Base-by-base conservation (phyloP, 2,113 vertebrate genomes). In the Brachirus orientalis region DNA sequence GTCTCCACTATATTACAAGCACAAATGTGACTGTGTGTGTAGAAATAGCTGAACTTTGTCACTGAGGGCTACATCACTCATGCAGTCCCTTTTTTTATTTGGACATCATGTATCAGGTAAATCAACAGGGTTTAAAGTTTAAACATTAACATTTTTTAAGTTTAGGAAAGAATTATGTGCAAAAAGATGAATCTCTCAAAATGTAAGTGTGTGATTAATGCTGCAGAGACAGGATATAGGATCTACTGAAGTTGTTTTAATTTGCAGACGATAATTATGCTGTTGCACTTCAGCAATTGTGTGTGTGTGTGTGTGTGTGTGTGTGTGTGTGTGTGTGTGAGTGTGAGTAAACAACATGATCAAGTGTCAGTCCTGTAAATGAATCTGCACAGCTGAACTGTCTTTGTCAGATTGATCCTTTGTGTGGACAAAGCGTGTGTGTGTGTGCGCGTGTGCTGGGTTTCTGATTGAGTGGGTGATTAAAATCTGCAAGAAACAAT, bases 311-410 rank as follows among this genome's bases (percentile, higher is more conserved):
- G 44, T 64, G 5, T 6, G 6, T 22, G 46, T 64, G 18, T 57
- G 38, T 43, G 40, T 52, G 58, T 33, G 11, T 17, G 7, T 3
- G 48, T 11, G 47, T 33, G 57, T 11, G 37, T 10, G 48, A 22
- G 46, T 10, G 10, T 57, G 58, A 20, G 37, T 56, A 17, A 44
- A 63, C 44, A 70, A 69, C 62, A 64, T 11, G 84, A 89, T 91
- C 81, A 76, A 66, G 79, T 90, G 76, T 91, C 86, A 3, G 6
- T 38, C 19, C 22, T 72, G 85, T 90, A 91, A 93, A 85, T 69
- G 13, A 83, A 86, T 86, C 86, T 80, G 56, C 73, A 63, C 66
- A 56, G 63, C 47, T 58, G 52, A 53, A 77, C 73, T 68, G 17
- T 68, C 69, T 37, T 37, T 70, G 80, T 79, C 63, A 56, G 48